phyloP scores from a whole-genome alignment of 2,888 invertebrate species.

The Dione vanillae region DNA sequence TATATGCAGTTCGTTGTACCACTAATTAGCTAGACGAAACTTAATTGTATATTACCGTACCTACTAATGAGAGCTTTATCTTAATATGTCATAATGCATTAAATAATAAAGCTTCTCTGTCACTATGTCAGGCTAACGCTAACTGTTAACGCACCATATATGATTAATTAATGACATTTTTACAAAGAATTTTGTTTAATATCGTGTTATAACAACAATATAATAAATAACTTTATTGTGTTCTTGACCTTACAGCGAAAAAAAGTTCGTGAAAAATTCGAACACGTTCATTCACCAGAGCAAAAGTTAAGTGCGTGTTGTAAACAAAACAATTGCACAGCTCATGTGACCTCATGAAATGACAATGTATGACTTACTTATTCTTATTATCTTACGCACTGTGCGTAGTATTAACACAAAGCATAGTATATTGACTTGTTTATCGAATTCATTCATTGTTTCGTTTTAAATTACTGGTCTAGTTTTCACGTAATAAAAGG shows the following conservation, averaged over 20 bases:
- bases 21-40: conserved; percentile 12
- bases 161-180: neutral
- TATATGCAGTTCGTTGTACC: conserved; percentile 18
- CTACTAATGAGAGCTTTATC: conserved; percentile 23
- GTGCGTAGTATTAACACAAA: neutral
- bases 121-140: conserved; percentile 10
- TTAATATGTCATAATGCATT: conserved; percentile 6
- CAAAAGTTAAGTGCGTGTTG: conserved; percentile 29
- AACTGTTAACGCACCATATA: neutral
- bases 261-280: neutral
- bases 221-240: neutral
- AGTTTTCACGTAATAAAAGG: too few relatives aligned
- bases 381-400: conserved; percentile 9
- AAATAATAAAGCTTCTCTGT: conserved; percentile 18
- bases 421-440: neutral
- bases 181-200: too few relatives aligned
- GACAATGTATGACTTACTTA: conserved; percentile 2
- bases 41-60: conserved; percentile 15
- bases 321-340: conserved; percentile 40
- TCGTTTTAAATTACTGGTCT: too few relatives aligned
- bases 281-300: conserved; percentile 30
- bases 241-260: neutral
- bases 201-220: neutral
- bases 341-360: conserved; percentile 20
- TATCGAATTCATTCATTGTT: neutral